Percentiles rank a stretch among this genome's conserved stretches.
These are phyloP conservation scores for Polydesmus complanatus DNA, from an alignment of 2,888 invertebrate species.

Conservation along the genomic window DNA sequence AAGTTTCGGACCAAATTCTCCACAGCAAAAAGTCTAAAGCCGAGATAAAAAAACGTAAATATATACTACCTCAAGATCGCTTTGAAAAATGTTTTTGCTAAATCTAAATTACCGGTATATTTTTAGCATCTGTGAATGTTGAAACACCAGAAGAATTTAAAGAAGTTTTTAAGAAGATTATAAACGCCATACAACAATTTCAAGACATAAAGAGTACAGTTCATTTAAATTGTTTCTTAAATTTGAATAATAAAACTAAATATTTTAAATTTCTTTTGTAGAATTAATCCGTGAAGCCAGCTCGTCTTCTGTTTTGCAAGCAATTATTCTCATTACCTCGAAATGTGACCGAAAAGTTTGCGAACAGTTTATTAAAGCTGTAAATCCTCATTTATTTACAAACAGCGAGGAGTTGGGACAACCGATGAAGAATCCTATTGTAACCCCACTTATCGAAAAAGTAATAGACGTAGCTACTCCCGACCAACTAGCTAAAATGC, in stretches of 20 bases:
- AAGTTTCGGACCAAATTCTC: background rate
- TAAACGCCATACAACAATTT: too few relatives aligned
- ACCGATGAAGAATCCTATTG: background rate
- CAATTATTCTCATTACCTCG: background rate
- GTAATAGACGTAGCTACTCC: background rate
- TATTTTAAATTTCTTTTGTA: background rate
- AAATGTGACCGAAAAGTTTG: background rate
- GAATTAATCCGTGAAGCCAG: background rate
- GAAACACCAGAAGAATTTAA: background rate
- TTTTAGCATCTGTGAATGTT: background rate
- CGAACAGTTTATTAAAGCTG: background rate
- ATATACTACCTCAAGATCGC: background rate
- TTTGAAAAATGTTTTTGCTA: background rate
- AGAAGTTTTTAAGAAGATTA: background rate
- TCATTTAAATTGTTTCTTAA: too few relatives aligned
- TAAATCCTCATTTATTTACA: background rate
- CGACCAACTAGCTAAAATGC: background rate
- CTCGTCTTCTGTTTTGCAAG: constrained; percentile 7
- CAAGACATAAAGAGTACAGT: too few relatives aligned
- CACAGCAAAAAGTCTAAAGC: background rate
- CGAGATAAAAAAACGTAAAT: background rate
- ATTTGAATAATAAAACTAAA: too few relatives aligned
- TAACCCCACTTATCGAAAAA: background rate
- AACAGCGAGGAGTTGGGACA: background rate
- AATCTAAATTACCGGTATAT: background rate